Base-by-base conservation (phyloP, 2,113 vertebrate genomes). In the Verasper variegatus region DNA sequence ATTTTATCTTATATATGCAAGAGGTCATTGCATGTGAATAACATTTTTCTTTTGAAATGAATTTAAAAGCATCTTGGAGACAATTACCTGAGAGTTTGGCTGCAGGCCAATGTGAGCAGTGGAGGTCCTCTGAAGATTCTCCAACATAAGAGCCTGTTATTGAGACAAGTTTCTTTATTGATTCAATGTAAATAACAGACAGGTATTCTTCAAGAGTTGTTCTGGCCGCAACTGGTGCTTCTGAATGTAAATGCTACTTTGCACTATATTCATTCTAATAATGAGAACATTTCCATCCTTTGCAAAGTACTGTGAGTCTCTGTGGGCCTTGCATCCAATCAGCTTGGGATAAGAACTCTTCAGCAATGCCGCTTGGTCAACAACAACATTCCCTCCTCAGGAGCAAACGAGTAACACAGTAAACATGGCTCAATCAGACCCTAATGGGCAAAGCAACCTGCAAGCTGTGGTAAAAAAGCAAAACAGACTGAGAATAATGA, bases 121-220 rank as follows among this genome's bases (percentile, higher is more conserved):
- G 61, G 96, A 97, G 78, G 96, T 96, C 91, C 95, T 96, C 93
- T 97, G 96, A 78, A 97, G 95, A 86, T 97, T 96, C 91, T 97
- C 96, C 88, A 97, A 88, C 96, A 97, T 97, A 84, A 97, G 95
- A 81, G 96, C 96, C 96, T 97, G 86, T 86, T 56, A 79, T 83
- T 81, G 1, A 88, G 68, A 92, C 17, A 78, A 67, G 13, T 82
- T 1, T 65, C 26, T 56, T 67, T n/a, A 31, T 55, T 82, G 11
- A 80, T 35, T 67, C 4, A 21, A 27, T 13, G 11, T 45, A 42
- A 79, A 64, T 55, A 72, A 69, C 17, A n/a, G 0, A 0, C 3
- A 51, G 54, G 11, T 23, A 66, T 20, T 49, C 1, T 27, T 26
- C 4, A 5, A 37, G 17, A 13, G 18, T 15, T 58, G 17, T 14